Conservation (phyloP, 2,113 vertebrate species). For the Balaeniceps rex region DNA sequence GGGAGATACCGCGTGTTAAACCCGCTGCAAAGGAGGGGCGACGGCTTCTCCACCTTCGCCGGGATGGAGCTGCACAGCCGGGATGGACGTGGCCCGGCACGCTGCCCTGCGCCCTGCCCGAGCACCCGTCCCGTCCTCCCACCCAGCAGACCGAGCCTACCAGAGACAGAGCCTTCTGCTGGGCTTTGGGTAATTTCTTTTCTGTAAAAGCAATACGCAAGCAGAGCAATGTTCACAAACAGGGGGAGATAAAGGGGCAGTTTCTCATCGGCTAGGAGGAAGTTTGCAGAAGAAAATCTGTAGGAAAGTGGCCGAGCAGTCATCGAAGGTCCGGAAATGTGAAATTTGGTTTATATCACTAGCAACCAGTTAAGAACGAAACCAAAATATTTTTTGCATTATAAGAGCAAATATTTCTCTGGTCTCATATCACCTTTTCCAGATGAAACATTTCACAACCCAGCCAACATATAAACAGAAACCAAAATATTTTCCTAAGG, state of each 20-base stretch:
- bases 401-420: constrained; percentile 38
- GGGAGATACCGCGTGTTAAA: not conserved
- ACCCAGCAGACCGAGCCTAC: fast-evolving
- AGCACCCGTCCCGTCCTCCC: not conserved
- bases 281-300: not conserved
- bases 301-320: not conserved
- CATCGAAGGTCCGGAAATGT: not conserved
- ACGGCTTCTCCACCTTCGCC: not conserved
- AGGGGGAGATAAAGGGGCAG: not conserved
- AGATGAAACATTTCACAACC: constrained; percentile 55
- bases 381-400: constrained; percentile 26
- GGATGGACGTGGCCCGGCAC: not conserved
- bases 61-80: not conserved
- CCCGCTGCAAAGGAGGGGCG: not conserved
- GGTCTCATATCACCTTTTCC: constrained; percentile 59
- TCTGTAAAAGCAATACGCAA: fast-evolving
- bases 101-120: not conserved
- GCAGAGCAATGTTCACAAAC: not conserved
- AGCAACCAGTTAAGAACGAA: constrained; percentile 20
- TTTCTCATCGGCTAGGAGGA: not conserved
- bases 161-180: not conserved
- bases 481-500: constrained; percentile 61
- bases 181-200: not conserved
- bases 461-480: constrained; percentile 45
- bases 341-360: not conserved